Evolutionary conservation across 2,888 invertebrate species (phyloP).

Genomic region (Tetrapedia diversipes): DNA sequence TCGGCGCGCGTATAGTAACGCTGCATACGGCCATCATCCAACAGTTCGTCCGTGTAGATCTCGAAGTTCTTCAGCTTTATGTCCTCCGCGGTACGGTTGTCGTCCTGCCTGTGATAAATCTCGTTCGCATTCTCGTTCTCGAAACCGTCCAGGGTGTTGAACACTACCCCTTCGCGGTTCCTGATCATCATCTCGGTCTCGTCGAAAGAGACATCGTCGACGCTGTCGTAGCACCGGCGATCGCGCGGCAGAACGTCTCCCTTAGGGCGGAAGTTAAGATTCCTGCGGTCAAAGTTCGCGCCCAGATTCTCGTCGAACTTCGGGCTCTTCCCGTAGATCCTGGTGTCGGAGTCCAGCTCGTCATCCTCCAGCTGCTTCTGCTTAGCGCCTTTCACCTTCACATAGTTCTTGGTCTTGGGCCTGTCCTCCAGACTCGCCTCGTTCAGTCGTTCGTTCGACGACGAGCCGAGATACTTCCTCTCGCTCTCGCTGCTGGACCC

Average conservation of each 20-base stretch:
- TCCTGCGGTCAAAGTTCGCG: conserved; percentile 69
- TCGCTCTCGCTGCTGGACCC: conserved; percentile 78
- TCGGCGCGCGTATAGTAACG: conserved; percentile 28
- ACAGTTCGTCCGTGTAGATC: conserved; percentile 45
- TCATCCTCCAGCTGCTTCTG: conserved; percentile 79
- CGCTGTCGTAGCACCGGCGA: conserved; percentile 67
- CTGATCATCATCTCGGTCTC: conserved; percentile 63
- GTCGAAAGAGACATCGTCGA: conserved; percentile 72
- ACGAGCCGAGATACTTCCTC: conserved; percentile 72
- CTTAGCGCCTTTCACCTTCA: conserved; percentile 76
- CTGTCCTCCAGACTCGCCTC: conserved; percentile 65
- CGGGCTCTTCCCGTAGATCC: conserved; percentile 81
- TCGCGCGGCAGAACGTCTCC: conserved; percentile 51
- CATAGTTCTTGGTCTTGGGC: conserved; percentile 69
- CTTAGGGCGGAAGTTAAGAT: conserved; percentile 62
- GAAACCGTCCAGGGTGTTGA: conserved; percentile 80
- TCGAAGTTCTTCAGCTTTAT: conserved; percentile 68
- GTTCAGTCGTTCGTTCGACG: conserved; percentile 75
- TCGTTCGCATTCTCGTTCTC: conserved; percentile 69
- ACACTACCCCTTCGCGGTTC: conserved; percentile 75
- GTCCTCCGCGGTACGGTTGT: conserved; percentile 57
- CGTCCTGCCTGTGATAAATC: conserved; percentile 51
- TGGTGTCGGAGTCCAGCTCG: conserved; percentile 77
- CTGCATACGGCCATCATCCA: conserved; percentile 47
- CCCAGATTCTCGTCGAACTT: conserved; percentile 80